Conservation (phyloP, 2,888 invertebrate species). For the Leucophenga maculata region DNA sequence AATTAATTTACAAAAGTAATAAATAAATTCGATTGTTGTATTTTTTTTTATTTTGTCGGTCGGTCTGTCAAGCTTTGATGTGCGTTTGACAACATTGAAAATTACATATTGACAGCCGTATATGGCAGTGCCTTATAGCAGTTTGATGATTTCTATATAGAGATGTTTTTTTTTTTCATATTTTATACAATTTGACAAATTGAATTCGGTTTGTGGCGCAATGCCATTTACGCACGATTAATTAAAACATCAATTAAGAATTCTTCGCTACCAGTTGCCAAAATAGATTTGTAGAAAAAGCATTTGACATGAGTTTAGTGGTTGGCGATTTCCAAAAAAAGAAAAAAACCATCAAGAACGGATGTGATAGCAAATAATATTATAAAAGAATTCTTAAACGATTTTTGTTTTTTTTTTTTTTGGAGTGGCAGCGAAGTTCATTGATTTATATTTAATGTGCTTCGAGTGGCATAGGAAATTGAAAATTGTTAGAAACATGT, state of each 20-base stretch:
- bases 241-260: conserved; percentile 59
- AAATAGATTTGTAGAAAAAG: conserved; percentile 31
- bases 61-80: no score
- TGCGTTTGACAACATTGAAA: no score
- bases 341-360: conserved; percentile 39
- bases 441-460: conserved; percentile 19
- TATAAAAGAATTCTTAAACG: conserved; percentile 20
- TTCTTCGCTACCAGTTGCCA: conserved; percentile 40
- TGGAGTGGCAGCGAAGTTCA: neutral
- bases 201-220: neutral
- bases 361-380: conserved; percentile 53
- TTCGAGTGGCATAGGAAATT: conserved; percentile 25
- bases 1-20: neutral
- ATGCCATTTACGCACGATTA: conserved; percentile 58
- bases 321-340: conserved; percentile 32
- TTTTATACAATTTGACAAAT: neutral
- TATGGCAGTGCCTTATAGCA: no score
- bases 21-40: neutral
- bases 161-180: no score
- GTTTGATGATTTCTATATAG: no score
- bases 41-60: no score
- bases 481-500: no score
- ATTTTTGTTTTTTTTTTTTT: no score
- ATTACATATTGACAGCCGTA: no score
- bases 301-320: conserved; percentile 36